Evolutionary conservation across 2,113 vertebrate genomes (phyloP), one percentile per base, ranked within the genome.

Genomic region (Hypanus sabinus): DNA sequence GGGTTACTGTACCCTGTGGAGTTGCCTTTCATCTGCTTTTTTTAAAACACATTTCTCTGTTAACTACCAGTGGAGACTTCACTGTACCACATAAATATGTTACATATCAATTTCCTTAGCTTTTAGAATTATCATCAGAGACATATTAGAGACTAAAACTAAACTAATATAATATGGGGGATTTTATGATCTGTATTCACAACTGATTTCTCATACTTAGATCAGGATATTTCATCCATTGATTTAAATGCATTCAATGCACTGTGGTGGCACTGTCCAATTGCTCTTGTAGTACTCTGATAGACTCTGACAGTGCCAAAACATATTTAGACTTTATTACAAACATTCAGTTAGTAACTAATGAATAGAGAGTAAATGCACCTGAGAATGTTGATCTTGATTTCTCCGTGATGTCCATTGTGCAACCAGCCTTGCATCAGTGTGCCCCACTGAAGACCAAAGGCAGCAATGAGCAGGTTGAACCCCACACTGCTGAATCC

Each of bases 381-480:
- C 99, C 95, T 97, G 1, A 93, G 2, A 4, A 98, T 96, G 94
- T 0, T 2, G 94, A 98, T 60, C 36, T 14, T 65, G 94, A 99
- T 97, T 96, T 96, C 97, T 83, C 96, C 92, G 0, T 65, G 0
- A 0, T 85, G 0, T 94, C 94, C 46, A 30, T 71, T 2, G 80
- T 98, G 96, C 96, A 98, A 97, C 83, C 98, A 6, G 75, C 98
- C 98, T 95, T 98, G 97, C 94, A 97, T 95, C 71, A 99, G 94
- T 0, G 97, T 96, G 94, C 98, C 98, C 98, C 99, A 99, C 77
- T 99, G 99, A 93, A 99, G 97, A 65, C 99, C 98, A 0, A 99
- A 97, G 93, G 98, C 97, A 1, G 98, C 99, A 93, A 99, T 97
- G 20, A 99, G 96, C 70, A 99, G 95, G 96, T 98, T 99, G 95